Conservation (phyloP, 2,797 vertebrate genomes). For the Toxotes lorentzi region DNA sequence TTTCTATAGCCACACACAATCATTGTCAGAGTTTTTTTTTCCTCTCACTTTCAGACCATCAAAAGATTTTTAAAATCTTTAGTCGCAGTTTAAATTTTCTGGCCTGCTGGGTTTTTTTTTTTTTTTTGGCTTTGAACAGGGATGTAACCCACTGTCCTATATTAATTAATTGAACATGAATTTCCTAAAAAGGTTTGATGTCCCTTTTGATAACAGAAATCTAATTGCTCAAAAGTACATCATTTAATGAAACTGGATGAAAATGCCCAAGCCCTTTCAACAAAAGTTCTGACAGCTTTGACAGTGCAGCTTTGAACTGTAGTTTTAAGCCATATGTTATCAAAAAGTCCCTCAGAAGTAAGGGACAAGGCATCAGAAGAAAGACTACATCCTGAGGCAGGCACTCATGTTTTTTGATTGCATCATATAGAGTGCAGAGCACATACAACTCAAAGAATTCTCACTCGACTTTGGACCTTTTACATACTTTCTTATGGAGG, state of each 20-base stretch:
- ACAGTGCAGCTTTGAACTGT: constrained; percentile 17
- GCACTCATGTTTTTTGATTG: constrained; percentile 35
- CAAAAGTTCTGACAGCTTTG: constrained; percentile 14
- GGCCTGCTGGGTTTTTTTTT: neutral
- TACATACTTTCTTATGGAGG: constrained; percentile 41
- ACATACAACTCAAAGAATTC: constrained; percentile 48
- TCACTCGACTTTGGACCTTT: constrained; percentile 34
- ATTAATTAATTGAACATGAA: neutral
- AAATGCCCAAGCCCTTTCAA: neutral
- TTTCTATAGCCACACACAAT: no score
- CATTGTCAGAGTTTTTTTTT: neutral
- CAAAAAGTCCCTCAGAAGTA: constrained; percentile 38
- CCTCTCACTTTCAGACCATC: no score
- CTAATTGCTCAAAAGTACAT: constrained; percentile 2
- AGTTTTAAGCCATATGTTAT: constrained; percentile 23
- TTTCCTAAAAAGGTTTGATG: neutral
- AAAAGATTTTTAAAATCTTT: no score
- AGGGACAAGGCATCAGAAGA: constrained; percentile 38
- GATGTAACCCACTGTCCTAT: neutral
- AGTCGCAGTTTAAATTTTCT: neutral
- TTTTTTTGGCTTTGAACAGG: neutral
- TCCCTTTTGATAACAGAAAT: neutral
- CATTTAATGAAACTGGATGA: neutral
- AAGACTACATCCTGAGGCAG: constrained; percentile 28
- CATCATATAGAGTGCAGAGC: constrained; percentile 43